Conservation (phyloP, 2,113 vertebrate species). For the Zosterops pallidus region DNA sequence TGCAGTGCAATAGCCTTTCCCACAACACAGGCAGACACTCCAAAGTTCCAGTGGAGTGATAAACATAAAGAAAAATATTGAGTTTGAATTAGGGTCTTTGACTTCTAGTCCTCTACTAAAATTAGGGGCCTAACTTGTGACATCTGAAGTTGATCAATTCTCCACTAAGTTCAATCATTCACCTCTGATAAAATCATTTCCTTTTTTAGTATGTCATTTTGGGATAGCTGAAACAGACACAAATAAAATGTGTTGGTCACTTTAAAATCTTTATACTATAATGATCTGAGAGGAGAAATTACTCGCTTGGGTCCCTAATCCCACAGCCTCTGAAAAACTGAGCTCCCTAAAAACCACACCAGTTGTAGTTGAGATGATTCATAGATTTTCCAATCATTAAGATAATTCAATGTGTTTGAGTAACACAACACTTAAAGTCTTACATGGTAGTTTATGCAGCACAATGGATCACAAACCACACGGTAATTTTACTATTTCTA, state of each 20-base stretch:
- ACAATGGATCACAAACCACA: conserved; percentile 5
- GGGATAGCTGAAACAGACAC: not conserved
- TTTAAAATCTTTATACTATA: not conserved
- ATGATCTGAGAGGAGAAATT: not conserved
- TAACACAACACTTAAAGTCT: conserved; percentile 11
- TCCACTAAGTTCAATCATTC: not conserved
- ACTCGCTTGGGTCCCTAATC: not conserved
- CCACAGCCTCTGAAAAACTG: not conserved
- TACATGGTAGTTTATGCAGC: not conserved
- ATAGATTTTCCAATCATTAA: conserved; percentile 46
- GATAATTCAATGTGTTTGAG: conserved; percentile 37
- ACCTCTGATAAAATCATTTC: not conserved
- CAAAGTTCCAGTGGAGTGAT: not conserved
- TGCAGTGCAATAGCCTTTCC: not conserved
- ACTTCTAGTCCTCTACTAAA: not conserved
- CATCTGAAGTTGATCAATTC: not conserved
- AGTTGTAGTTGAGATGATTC: conserved; percentile 40
- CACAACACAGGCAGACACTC: not conserved
- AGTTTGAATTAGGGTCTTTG: not conserved
- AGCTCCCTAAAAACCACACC: not conserved
- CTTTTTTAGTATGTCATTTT: not conserved
- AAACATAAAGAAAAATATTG: not conserved
- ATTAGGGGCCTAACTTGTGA: not conserved
- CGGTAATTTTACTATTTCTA: conserved; percentile 35
- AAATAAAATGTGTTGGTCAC: not conserved